Conservation (phyloP, 2,888 invertebrate genomes). For the Galerucella nymphaeae region DNA sequence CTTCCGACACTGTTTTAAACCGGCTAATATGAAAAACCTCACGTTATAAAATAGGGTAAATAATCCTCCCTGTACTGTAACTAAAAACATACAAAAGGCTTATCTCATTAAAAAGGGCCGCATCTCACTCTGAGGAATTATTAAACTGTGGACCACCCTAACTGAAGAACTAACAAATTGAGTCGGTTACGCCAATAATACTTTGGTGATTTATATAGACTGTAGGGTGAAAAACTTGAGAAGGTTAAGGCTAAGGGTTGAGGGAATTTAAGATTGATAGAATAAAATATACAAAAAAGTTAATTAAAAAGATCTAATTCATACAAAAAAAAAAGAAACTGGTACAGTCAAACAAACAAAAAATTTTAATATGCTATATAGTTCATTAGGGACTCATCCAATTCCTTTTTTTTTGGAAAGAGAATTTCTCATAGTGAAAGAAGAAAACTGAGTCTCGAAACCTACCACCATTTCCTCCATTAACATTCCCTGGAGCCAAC, state of each 20-base stretch:
- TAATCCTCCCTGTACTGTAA: slow-evolving; percentile 52
- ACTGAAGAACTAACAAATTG: slow-evolving; percentile 58
- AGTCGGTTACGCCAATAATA: slow-evolving; percentile 60
- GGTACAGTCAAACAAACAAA: too few relatives aligned
- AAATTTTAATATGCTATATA: too few relatives aligned
- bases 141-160: slow-evolving; percentile 52
- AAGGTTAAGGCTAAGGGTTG: not conserved
- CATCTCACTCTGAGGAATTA: slow-evolving; percentile 56
- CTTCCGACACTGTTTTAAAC: slow-evolving; percentile 45
- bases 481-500: too few relatives aligned
- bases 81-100: slow-evolving; percentile 56
- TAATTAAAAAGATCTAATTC: not conserved
- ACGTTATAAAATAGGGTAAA: slow-evolving; percentile 50
- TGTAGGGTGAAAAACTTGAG: slow-evolving; percentile 34
- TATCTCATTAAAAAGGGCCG: slow-evolving; percentile 56
- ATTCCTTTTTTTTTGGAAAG: too few relatives aligned
- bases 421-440: too few relatives aligned
- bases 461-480: too few relatives aligned
- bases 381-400: too few relatives aligned
- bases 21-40: slow-evolving; percentile 54
- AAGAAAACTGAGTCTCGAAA: too few relatives aligned
- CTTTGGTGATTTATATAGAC: slow-evolving; percentile 44
- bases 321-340: not conserved
- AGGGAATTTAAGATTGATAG: not conserved
- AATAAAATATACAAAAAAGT: slow-evolving; percentile 25